Conservation (phyloP, 1,140 invertebrate species). For the Drosophila miranda region DNA sequence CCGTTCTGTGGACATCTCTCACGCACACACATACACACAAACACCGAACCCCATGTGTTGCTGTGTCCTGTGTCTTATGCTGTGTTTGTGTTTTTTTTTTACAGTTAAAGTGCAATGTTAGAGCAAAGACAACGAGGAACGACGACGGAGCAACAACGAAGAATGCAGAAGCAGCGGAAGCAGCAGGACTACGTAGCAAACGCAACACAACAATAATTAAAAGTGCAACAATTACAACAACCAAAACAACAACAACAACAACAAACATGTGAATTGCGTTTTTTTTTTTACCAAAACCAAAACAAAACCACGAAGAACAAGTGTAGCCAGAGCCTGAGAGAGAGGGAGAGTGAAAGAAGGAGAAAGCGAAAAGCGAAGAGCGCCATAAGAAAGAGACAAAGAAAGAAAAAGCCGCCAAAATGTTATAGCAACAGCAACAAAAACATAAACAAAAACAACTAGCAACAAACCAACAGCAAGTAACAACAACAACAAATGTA, state of each 20-base stretch:
- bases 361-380: constrained; percentile 18
- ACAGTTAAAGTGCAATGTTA: constrained; percentile 68
- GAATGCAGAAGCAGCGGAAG: constrained; percentile 46
- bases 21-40: too few relatives aligned
- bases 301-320: constrained; percentile 12
- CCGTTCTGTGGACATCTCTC: too few relatives aligned
- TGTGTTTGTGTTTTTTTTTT: constrained; percentile 23
- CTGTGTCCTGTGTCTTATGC: background rate
- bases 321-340: constrained; percentile 6
- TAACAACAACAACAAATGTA: constrained; percentile 1
- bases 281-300: constrained; percentile 14
- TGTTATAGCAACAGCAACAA: constrained; percentile 21
- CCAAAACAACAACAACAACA: constrained; percentile 24
- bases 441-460: constrained; percentile 26
- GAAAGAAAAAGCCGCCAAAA: constrained; percentile 15
- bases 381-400: constrained; percentile 17
- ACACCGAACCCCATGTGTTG: too few relatives aligned
- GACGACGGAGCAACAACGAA: too few relatives aligned
- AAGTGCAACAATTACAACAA: constrained; percentile 7
- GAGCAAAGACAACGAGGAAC: constrained; percentile 23
- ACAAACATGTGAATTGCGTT: constrained; percentile 22
- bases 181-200: constrained; percentile 25
- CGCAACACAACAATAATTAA: constrained; percentile 1
- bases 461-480: constrained; percentile 6
- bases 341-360: constrained; percentile 27